A percentile compares a stretch with the other conserved stretches of the same genome.
phyloP scores from a whole-genome alignment of 2,113 vertebrate genomes.

The Sarotherodon lohbergeri region DNA sequence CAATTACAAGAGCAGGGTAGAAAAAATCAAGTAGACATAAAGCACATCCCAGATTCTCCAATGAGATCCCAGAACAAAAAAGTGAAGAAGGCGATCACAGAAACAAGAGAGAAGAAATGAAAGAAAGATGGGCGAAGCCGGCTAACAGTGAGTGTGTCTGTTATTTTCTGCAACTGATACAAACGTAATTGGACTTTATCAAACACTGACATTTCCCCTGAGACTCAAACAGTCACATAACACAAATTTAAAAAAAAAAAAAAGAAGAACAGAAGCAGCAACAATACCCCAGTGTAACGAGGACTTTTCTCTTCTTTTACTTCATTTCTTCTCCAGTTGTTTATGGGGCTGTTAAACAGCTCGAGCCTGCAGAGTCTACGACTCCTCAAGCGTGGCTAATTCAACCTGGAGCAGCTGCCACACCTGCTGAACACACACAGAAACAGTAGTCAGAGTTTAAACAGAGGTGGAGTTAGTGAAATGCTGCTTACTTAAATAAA shows the following conservation, averaged over 20 bases:
- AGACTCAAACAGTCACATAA: background rate
- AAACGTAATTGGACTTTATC: too few relatives aligned
- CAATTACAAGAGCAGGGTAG: too few relatives aligned
- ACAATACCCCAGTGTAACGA: background rate
- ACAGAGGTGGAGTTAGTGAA: slow-evolving; percentile 49
- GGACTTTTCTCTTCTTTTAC: background rate
- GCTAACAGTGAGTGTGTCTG: too few relatives aligned
- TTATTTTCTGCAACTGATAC: too few relatives aligned
- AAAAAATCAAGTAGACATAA: too few relatives aligned
- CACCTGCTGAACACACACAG: slow-evolving; percentile 38
- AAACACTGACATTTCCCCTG: too few relatives aligned
- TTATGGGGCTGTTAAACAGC: background rate
- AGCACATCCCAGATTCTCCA: too few relatives aligned
- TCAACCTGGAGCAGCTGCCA: background rate
- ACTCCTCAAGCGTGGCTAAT: background rate
- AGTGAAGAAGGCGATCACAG: too few relatives aligned
- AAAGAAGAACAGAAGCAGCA: background rate
- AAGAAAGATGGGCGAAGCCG: too few relatives aligned
- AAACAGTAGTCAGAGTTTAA: slow-evolving; percentile 15
- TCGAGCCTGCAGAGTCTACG: background rate
- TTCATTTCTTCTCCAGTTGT: background rate
- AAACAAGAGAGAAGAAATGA: too few relatives aligned
- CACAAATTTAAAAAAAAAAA: fast-evolving
- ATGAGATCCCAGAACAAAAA: too few relatives aligned
- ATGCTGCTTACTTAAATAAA: slow-evolving; percentile 2